These are phyloP conservation scores for Tribolium castaneum DNA, from an alignment of 1,140 invertebrate species.

Conservation along the genomic window DNA sequence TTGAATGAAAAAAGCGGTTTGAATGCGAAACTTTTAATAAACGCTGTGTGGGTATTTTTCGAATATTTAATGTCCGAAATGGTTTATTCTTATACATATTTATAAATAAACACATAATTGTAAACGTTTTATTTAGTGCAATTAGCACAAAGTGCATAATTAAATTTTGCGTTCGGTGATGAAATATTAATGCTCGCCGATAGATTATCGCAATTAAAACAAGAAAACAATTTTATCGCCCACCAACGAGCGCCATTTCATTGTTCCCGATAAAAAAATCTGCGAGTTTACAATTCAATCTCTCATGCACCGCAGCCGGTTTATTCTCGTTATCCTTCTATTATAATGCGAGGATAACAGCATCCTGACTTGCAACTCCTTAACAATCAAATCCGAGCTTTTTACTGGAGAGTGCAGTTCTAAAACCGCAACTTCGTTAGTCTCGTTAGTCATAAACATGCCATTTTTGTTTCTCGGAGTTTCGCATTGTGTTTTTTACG, in stretches of 20 bases:
- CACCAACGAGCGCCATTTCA: neutral
- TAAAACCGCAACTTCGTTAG: slow-evolving; percentile 3
- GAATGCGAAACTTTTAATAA: neutral
- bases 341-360: neutral
- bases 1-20: neutral
- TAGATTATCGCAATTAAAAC: neutral
- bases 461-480: neutral
- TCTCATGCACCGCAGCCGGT: neutral
- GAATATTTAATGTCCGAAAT: neutral
- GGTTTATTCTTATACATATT: neutral
- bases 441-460: slow-evolving; percentile 12
- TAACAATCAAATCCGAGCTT: neutral
- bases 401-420: neutral
- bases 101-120: neutral
- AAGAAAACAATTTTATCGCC: neutral
- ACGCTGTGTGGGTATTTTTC: neutral
- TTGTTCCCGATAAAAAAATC: neutral
- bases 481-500: neutral
- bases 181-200: neutral
- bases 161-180: neutral
- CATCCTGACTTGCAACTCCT: neutral
- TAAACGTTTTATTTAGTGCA: neutral
- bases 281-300: neutral
- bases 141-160: neutral
- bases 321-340: neutral